Evolutionary conservation across 2,113 vertebrate species (phyloP), one percentile per base, ranked within the genome.

Genomic region (Psilopogon haemacephalus): DNA sequence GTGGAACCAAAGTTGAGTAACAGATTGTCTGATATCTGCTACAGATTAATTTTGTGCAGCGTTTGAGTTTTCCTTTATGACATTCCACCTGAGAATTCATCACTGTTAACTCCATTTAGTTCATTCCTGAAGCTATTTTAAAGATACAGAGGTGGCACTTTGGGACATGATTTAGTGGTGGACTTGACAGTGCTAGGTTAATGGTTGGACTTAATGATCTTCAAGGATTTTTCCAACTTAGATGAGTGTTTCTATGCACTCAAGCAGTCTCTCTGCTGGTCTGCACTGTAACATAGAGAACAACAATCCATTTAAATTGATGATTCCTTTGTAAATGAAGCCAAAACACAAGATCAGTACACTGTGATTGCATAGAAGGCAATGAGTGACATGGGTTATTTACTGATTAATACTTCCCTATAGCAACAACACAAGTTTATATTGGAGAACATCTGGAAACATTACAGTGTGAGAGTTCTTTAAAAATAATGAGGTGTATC

Each of bases 401-500:
- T 95, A 93, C 87, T 91, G 92, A 94, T 91, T 95, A 91, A 92
- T 96, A 89, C 72, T 84, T 91, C 70, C 24, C 89, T 19, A n/a
- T 23, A 78, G 69, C 40, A 95, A 89, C 82, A 95, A 68, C 83
- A 69, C 65, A 76, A 65, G 35, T 54, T 86, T 86, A 93, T 85
- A 87, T 42, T 75, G 84, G 86, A 94, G 79, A 95, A 92, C 96
- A 95, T 97, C 96, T 96, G 96, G 94, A 93, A 96, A 91, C 74
- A 86, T 87, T 94, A 88, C 59, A 83, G 63, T 64, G 82, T 33
- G 52, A 92, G 68, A 76, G 83, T 77, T 93, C 91, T 95, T 93
- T 87, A 88, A 84, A 96, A 92, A 96, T 94, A 96, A 93, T 90
- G 92, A 94, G 84, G 42, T 94, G 84, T 91, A 94, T 96, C 94